phyloP scores from a whole-genome alignment of 2,888 invertebrate genomes.

The Agonopterix arenella region DNA sequence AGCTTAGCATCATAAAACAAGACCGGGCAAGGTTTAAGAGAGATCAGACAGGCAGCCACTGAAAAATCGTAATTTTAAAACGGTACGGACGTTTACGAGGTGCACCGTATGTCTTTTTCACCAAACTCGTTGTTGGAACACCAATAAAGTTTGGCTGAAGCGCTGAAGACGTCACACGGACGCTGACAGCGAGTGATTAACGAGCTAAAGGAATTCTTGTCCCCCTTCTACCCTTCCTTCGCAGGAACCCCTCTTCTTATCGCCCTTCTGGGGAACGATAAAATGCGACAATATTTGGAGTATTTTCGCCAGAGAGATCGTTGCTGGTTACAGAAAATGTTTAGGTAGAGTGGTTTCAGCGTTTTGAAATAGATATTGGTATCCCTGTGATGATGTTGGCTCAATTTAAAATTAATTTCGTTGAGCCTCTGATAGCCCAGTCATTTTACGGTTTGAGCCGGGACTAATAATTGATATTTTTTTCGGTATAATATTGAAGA shows the following conservation, averaged over 20 bases:
- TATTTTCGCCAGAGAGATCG: too few relatives aligned
- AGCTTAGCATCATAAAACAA: neutral
- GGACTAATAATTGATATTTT: too few relatives aligned
- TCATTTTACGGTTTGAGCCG: too few relatives aligned
- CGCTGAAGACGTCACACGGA: slow-evolving; percentile 35
- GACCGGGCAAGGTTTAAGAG: neutral
- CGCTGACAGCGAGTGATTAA: slow-evolving; percentile 59
- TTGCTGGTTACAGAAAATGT: too few relatives aligned
- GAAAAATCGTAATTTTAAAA: slow-evolving; percentile 33
- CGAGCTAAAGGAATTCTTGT: slow-evolving; percentile 42
- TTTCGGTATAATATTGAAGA: too few relatives aligned
- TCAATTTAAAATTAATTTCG: too few relatives aligned
- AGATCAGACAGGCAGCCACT: neutral
- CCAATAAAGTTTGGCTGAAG: slow-evolving; percentile 46
- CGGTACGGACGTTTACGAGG: slow-evolving; percentile 42
- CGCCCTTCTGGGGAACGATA: slow-evolving; percentile 23
- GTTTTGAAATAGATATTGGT: too few relatives aligned
- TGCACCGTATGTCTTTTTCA: slow-evolving; percentile 38
- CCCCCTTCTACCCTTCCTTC: slow-evolving; percentile 14
- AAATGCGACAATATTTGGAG: neutral
- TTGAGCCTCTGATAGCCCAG: too few relatives aligned
- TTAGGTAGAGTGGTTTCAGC: too few relatives aligned
- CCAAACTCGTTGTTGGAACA: slow-evolving; percentile 39
- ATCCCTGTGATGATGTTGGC: too few relatives aligned
- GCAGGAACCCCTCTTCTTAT: slow-evolving; percentile 13